These are phyloP conservation scores for Glyphotaelius pellucidus DNA, from an alignment of 2,888 invertebrate genomes.

Conservation along the genomic window DNA sequence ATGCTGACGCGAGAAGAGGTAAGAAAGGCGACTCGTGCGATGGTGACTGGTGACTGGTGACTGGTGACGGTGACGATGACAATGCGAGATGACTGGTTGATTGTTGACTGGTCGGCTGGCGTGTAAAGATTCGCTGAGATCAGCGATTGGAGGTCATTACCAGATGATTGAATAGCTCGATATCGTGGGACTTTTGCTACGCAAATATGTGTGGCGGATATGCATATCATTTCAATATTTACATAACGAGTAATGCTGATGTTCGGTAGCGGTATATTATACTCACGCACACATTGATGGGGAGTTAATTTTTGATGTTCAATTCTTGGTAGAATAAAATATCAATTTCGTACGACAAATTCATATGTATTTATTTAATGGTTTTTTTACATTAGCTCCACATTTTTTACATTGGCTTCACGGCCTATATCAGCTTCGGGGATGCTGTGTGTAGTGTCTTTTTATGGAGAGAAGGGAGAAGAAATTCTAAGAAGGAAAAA, in stretches of 20 bases:
- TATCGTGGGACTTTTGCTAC: neutral
- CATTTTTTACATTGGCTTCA: no score
- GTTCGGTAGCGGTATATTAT: neutral
- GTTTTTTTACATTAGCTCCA: no score
- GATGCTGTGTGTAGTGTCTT: no score
- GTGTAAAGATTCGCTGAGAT: conserved; percentile 8
- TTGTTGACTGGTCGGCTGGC: neutral
- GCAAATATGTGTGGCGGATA: neutral
- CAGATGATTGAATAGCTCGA: conserved; percentile 7
- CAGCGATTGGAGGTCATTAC: conserved; percentile 27
- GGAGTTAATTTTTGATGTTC: neutral
- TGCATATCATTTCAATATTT: neutral
- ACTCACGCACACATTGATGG: neutral
- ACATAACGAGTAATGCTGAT: neutral
- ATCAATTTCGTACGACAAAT: neutral
- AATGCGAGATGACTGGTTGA: neutral
- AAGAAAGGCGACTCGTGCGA: neutral
- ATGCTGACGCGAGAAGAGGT: neutral
- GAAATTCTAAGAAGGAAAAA: no score
- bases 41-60: neutral
- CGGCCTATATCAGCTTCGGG: no score
- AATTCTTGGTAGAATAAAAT: neutral
- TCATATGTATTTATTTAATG: no score
- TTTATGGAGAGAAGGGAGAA: no score
- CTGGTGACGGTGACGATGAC: neutral